Evolutionary conservation across 2,113 vertebrate genomes (phyloP), one percentile per base, ranked within the genome.

Genomic region (Rhynchomys soricoides): DNA sequence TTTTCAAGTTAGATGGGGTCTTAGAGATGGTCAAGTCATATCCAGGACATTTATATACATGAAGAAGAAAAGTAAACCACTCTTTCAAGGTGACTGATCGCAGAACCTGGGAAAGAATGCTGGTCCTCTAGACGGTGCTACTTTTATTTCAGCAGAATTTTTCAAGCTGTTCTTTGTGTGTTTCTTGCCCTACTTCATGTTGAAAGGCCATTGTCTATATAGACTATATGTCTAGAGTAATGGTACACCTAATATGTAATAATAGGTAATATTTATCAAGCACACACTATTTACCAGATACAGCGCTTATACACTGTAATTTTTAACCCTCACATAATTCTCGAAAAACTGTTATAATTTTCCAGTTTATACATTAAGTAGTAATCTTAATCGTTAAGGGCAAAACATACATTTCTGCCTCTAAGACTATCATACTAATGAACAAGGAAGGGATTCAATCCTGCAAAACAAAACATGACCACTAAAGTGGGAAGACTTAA

Each of bases 321-420:
- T 57, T 45, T 81, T 88, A 70, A 45, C 48, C 68, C 52, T 90
- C n/a, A 74, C 50, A 64, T 50, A 95, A 89, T 40, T 45, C 57
- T 31, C 62, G 40, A 11, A 68, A 43, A 19, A 78, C 17, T 17
- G 37, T 22, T 50, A 21, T 89, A n/a, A 91, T 59, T 91, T 86
- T 82, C 55, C 78, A 75, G 37, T 90, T 94, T 91, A 62, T 10
- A 87, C 37, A 59, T 85, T 64, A 89, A 22, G 10, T 3, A 0
- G 59, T 45, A 22, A 73, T 43, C n/a, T 74, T 74, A 43, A 40
- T 74, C 40, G 11, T 43, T 74, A 73, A 37, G 94, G 52, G 19
- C 52, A 79, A 62, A n/a, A 83, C 19, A 93, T 43, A 93, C 89
- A 62, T 8, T 62, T 86, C 71, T 86, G n/a, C 59, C 40, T 93